Percentiles rank a stretch among this genome's conserved stretches.
These are phyloP conservation scores for Gila robusta DNA, from an alignment of 2,797 vertebrate species.

Conservation along the genomic window DNA sequence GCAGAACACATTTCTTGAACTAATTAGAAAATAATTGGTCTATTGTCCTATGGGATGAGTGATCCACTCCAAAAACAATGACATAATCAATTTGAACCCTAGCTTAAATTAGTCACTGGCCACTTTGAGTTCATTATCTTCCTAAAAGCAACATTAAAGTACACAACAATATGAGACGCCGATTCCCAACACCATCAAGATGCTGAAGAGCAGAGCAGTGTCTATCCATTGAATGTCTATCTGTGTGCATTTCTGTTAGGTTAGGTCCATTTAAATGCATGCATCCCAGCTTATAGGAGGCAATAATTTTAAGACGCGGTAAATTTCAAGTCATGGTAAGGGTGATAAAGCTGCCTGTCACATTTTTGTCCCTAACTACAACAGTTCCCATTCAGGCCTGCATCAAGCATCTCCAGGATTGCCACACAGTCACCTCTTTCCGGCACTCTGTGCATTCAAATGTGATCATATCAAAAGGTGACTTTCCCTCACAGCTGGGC, in stretches of 20 bases:
- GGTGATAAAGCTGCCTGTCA: constrained; percentile 91
- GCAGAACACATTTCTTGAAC: neutral
- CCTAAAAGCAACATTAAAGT: constrained; percentile 78
- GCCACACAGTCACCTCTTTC: constrained; percentile 83
- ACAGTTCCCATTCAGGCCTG: constrained; percentile 87
- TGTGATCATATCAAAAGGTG: constrained; percentile 87
- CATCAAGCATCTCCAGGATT: constrained; percentile 78
- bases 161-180: constrained; percentile 74
- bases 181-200: constrained; percentile 77
- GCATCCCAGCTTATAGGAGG: constrained; percentile 78
- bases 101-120: constrained; percentile 61
- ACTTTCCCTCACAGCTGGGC: constrained; percentile 85
- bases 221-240: constrained; percentile 21
- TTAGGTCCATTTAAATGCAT: constrained; percentile 75
- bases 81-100: constrained; percentile 49
- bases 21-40: neutral
- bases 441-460: constrained; percentile 94
- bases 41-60: neutral
- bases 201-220: constrained; percentile 79
- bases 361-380: constrained; percentile 78
- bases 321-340: constrained; percentile 71
- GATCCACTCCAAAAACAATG: constrained; percentile 27
- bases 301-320: constrained; percentile 85
- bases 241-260: constrained; percentile 66
- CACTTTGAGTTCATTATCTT: constrained; percentile 74